A percentile compares a stretch with the other conserved stretches of the same genome.
These are phyloP conservation scores for Chroicocephalus ridibundus DNA, from an alignment of 2,113 vertebrate species.

Conservation along the genomic window DNA sequence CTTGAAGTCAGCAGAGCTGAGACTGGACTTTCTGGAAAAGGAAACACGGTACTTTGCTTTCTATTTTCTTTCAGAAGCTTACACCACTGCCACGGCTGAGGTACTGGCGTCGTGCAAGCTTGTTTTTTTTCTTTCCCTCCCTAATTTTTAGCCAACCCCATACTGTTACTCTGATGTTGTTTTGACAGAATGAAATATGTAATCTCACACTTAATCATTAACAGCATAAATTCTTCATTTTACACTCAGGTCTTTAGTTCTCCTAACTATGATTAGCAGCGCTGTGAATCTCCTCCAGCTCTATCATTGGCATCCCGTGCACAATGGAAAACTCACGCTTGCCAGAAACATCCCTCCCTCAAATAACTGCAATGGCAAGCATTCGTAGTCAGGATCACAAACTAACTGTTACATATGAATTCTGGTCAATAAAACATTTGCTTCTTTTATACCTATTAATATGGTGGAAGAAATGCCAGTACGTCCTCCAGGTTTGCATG, in stretches of 20 bases:
- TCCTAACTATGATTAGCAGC: not conserved
- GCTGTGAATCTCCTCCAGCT: not conserved
- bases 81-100: not conserved
- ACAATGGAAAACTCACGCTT: not conserved
- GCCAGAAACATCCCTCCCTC: not conserved
- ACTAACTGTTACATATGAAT: not conserved
- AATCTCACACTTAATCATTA: not conserved
- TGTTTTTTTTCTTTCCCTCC: not conserved
- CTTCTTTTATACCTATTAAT: not conserved
- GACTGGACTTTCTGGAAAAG: not conserved
- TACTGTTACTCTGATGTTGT: not conserved
- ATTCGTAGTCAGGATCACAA: not conserved
- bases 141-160: not conserved
- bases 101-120: not conserved
- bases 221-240: not conserved
- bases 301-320: not conserved
- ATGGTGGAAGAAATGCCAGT: not conserved
- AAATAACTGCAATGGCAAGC: not conserved
- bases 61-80: not conserved
- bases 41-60: accelerated
- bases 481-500: not conserved
- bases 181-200: not conserved
- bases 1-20: not conserved
- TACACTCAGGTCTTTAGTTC: not conserved
- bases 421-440: not conserved